Base-by-base conservation (phyloP, 2,888 invertebrate species). In the Pristionchus japonicus region DNA sequence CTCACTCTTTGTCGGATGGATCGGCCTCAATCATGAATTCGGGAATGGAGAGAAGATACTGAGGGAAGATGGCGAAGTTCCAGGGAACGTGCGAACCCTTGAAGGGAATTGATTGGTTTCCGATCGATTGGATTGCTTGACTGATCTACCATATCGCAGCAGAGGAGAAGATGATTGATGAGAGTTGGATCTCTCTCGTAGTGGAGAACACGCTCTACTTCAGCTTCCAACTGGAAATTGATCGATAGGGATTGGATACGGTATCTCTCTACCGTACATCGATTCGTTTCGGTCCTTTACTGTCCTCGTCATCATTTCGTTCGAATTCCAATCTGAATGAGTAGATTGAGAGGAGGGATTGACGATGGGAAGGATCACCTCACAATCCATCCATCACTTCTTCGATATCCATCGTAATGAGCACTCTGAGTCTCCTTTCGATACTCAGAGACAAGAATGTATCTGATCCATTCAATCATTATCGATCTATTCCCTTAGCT, bases 11-110 rank as follows among this genome's bases (percentile, higher is more conserved):
- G 27, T 77, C 77, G 17, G 77, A 43, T 6, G 77, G 11, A 47
- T 77, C 77, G 13, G 77, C 77, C 27, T 77, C 77, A n/a, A 77
- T 23, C 77, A 77, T 43, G 43, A 77, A 77, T 27, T 77, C 77
- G n/a, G 77, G 77, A 77, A 77, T 77, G n/a, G 77, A 34, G n/a
- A 77, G 77, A n/a, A 77, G 77, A 77, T 47, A 77, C 77, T 77
- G 77, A 43, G 77, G 77, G 27, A 77, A 77, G 7, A 77, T 23
- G 43, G 77, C 77, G 47, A 27, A 77, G 47, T 27, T 77, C 77
- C 77, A 77, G 11, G 77, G 77, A 15, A 23, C 77, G 27, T 77
- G 77, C 1, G 77, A 77, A 13, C 77, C 77, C 77, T 77, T 15
- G 9, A 77, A 9, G 0, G 13, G n/a, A 77, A 13, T 37, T 37